phyloP scores from a whole-genome alignment of 2,888 invertebrate species.

The Lasioglossum lativentre region DNA sequence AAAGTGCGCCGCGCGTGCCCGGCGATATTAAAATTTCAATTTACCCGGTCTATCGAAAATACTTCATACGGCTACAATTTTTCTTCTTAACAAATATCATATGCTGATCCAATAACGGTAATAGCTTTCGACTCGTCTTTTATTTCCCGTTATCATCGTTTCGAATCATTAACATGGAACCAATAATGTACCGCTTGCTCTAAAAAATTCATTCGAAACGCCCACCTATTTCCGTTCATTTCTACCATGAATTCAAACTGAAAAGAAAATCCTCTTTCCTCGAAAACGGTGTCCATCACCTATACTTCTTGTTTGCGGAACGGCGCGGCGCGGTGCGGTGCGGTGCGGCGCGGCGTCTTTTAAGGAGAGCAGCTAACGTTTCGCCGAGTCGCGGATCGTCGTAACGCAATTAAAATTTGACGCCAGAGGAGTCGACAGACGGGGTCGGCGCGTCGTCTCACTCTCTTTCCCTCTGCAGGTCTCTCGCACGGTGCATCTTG shows the following conservation, averaged over 20 bases:
- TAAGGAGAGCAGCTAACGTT: constrained; percentile 32
- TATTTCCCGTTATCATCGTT: neutral
- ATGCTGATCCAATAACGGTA: neutral
- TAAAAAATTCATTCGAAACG: neutral
- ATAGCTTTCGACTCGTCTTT: neutral
- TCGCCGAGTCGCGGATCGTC: constrained; percentile 40
- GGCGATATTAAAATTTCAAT: constrained; percentile 55
- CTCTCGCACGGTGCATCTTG: constrained; percentile 20
- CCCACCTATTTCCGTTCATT: neutral
- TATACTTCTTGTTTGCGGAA: constrained; percentile 1
- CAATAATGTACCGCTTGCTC: neutral
- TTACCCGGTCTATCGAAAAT: constrained; percentile 29
- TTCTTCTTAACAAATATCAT: neutral
- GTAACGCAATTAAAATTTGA: constrained; percentile 71
- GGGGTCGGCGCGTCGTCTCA: neutral
- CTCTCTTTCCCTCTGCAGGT: neutral
- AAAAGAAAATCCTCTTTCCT: neutral
- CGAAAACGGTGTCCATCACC: constrained; percentile 2
- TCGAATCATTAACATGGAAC: neutral
- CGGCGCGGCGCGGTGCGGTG: no score
- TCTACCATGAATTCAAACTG: neutral
- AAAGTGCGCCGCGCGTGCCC: neutral
- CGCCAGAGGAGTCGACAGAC: constrained; percentile 53
- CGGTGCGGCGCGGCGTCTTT: no score
- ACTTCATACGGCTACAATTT: neutral